Conservation (phyloP, 2,888 invertebrate species). For the Tetragnatha montana region DNA sequence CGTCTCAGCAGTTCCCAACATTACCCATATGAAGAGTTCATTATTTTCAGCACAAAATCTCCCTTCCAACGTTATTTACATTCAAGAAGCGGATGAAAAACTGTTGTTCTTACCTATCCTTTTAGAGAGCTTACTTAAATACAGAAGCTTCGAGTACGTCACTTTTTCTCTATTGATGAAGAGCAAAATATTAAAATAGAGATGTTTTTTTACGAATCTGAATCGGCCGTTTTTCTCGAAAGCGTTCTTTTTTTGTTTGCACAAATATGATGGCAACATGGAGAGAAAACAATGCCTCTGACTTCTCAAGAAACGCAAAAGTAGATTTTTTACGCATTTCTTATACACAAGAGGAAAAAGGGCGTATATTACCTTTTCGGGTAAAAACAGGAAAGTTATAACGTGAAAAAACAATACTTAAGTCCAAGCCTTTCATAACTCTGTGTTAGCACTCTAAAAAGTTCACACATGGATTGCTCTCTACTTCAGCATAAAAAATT, state of each 20-base stretch:
- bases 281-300: slow-evolving; percentile 20
- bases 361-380: slow-evolving; percentile 10
- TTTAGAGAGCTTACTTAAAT: slow-evolving; percentile 32
- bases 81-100: slow-evolving; percentile 26
- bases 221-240: slow-evolving; percentile 14
- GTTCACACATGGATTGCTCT: slow-evolving; percentile 1
- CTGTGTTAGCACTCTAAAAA: background rate
- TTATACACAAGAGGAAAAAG: background rate
- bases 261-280: slow-evolving; percentile 33
- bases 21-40: slow-evolving; percentile 40
- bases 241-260: slow-evolving; percentile 23
- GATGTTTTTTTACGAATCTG: slow-evolving; percentile 20
- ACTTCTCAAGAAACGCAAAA: slow-evolving; percentile 34
- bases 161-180: slow-evolving; percentile 20
- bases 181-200: slow-evolving; percentile 50
- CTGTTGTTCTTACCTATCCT: background rate
- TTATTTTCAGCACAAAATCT: slow-evolving; percentile 24
- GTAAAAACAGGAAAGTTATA: background rate
- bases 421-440: slow-evolving; percentile 12
- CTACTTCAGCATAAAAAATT: background rate
- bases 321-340: background rate
- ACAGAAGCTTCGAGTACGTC: slow-evolving; percentile 12
- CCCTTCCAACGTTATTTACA: slow-evolving; percentile 7
- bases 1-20: slow-evolving; percentile 11
- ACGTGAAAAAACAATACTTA: slow-evolving; percentile 10